Conservation (phyloP, 2,113 vertebrate species). For the Rallus limicola region DNA sequence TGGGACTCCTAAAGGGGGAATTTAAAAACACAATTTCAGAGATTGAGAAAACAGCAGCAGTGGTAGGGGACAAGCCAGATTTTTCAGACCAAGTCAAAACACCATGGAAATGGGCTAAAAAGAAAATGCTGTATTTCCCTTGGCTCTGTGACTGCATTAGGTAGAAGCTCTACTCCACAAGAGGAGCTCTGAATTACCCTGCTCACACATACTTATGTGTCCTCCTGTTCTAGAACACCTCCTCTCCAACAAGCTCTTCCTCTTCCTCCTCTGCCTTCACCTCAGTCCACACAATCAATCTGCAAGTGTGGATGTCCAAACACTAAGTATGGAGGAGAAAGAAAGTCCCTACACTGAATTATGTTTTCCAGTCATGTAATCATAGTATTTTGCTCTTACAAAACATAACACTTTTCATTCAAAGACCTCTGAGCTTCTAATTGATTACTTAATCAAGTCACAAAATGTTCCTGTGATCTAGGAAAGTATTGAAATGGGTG, state of each 20-base stretch:
- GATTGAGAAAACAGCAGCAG: not conserved
- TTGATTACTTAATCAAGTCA: conserved; percentile 1
- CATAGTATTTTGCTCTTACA: not conserved
- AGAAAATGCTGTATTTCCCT: not conserved
- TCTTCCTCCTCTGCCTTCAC: not conserved
- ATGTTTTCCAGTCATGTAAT: not conserved
- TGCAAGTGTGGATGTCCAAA: not conserved
- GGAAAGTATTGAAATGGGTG: conserved; percentile 29
- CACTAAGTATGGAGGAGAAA: not conserved
- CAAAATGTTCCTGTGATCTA: conserved; percentile 36
- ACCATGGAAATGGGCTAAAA: not conserved
- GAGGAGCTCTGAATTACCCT: not conserved
- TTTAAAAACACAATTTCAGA: not conserved
- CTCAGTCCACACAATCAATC: not conserved
- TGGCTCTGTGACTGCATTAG: not conserved
- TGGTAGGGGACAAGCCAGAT: not conserved
- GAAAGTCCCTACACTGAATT: not conserved
- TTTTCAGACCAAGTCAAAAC: not conserved
- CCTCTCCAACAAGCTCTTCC: not conserved
- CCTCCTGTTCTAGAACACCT: not conserved
- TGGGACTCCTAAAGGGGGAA: not conserved
- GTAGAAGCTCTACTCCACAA: not conserved
- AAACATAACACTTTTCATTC: conserved; percentile 24
- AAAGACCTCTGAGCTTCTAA: not conserved
- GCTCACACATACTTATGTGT: not conserved